Evolutionary conservation across 2,888 invertebrate genomes (phyloP).

Genomic region (Teleiodes luculella): DNA sequence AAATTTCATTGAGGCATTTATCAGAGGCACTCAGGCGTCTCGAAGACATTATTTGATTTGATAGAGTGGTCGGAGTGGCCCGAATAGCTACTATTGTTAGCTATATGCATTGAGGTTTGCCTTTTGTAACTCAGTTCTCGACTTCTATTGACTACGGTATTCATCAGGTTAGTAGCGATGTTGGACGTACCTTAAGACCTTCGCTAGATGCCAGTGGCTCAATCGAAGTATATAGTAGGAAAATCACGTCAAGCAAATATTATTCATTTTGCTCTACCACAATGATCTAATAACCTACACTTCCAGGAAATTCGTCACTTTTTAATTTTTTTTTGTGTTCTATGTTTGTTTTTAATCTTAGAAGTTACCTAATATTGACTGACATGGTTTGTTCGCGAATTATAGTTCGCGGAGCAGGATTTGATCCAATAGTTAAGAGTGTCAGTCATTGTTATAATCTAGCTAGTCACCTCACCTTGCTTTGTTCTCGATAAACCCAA

Average conservation of each 20-base stretch:
- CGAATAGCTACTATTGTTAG: slow-evolving; percentile 4
- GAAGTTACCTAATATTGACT: too few species aligned
- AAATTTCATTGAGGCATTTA: slow-evolving; percentile 7
- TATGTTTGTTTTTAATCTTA: too few species aligned
- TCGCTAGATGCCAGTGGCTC: slow-evolving; percentile 32
- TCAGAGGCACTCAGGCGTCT: slow-evolving; percentile 2
- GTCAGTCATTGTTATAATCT: slow-evolving; percentile 22
- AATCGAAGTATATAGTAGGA: too few species aligned
- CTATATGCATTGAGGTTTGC: not conserved
- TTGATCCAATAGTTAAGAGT: slow-evolving; percentile 6
- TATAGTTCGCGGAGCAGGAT: not conserved
- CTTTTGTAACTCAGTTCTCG: slow-evolving; percentile 7
- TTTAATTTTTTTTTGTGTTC: too few species aligned
- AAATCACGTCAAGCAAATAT: too few species aligned
- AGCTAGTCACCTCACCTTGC: slow-evolving; percentile 20
- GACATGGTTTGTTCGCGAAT: too few species aligned
- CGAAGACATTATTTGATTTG: slow-evolving; percentile 7
- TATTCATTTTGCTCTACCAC: too few species aligned
- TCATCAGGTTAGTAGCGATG: not conserved
- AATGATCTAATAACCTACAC: not conserved
- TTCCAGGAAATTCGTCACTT: too few species aligned
- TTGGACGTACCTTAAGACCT: not conserved
- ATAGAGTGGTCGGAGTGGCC: slow-evolving; percentile 8
- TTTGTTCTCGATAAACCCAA: slow-evolving; percentile 34
- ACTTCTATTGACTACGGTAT: not conserved